phyloP scores from a whole-genome alignment of 2,888 invertebrate species.

The Seladonia tumulorum region DNA sequence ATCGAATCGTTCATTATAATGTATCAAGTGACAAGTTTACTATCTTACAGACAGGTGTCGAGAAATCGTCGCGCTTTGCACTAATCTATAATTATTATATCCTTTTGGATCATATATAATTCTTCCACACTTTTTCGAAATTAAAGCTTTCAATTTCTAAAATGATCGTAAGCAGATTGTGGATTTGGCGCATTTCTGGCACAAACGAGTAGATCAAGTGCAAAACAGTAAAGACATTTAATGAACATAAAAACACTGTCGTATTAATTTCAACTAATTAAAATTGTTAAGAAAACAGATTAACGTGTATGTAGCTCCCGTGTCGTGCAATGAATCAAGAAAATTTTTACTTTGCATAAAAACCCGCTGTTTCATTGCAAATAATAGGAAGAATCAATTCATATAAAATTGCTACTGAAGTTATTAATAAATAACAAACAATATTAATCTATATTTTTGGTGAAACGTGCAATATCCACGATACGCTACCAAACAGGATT shows the following conservation, averaged over 20 bases:
- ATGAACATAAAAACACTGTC: no score
- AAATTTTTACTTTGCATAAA: background rate
- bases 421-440: background rate
- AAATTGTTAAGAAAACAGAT: no score
- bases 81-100: background rate
- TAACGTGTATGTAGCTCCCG: no score
- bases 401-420: background rate
- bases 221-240: no score
- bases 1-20: constrained; percentile 18
- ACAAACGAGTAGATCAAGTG: no score
- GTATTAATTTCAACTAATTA: no score
- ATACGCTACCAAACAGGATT: background rate
- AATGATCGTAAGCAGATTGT: background rate
- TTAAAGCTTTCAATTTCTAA: background rate
- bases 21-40: background rate
- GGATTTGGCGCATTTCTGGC: no score
- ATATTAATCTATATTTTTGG: background rate
- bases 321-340: no score
- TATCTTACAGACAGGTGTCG: background rate
- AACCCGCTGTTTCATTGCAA: background rate
- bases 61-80: background rate
- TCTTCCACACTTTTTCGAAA: background rate
- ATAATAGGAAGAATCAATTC: background rate
- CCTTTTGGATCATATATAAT: background rate
- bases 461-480: background rate